A percentile compares a stretch with the other conserved stretches of the same genome.
Conservation (phyloP, 2,113 vertebrate genomes). For the Bubo blakistoni region DNA sequence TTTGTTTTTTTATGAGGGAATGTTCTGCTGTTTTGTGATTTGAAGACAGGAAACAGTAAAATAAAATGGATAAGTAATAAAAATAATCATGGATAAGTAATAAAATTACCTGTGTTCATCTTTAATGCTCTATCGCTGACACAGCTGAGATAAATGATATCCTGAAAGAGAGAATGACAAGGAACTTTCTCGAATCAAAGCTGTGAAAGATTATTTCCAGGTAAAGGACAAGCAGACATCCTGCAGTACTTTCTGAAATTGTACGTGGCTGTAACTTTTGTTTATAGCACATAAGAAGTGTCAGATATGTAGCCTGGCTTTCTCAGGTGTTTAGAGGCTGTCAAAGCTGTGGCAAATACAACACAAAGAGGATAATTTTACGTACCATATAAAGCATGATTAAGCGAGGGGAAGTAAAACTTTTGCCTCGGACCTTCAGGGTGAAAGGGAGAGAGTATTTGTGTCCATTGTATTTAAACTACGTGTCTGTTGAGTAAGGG, state of each 20-base stretch:
- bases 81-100: background rate
- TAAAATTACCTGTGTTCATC: background rate
- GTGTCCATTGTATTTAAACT: background rate
- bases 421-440: background rate
- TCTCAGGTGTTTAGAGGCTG: background rate
- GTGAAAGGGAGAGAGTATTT: background rate
- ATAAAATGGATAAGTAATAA: background rate
- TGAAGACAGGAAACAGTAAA: background rate
- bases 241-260: background rate
- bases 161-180: background rate
- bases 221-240: background rate
- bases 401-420: background rate
- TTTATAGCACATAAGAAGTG: background rate
- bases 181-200: background rate
- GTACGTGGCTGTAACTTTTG: background rate
- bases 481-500: background rate
- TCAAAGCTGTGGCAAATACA: background rate
- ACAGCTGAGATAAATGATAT: background rate
- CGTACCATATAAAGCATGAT: background rate
- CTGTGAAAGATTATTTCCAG: background rate
- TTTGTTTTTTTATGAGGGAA: background rate
- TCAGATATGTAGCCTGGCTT: background rate
- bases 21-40: background rate
- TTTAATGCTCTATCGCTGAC: background rate
- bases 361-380: background rate